Evolutionary conservation across 2,797 vertebrate species (phyloP), one percentile per base, ranked within the genome.

Genomic region (Periparus ater): DNA sequence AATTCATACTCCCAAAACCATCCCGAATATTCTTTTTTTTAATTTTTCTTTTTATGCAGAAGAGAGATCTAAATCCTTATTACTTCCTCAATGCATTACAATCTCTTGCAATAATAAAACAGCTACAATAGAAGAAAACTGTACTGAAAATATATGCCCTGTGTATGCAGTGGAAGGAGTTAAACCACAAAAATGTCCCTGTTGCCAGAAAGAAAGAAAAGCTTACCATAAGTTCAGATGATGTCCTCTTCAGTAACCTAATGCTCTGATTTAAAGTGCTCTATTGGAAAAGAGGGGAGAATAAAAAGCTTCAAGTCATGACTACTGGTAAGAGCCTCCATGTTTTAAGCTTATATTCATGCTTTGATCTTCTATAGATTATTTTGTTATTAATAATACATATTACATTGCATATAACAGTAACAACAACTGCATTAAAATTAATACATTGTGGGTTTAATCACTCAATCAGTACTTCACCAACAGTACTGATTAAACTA

Each of bases 181-280:
- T 80, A 80, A 51, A 60, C 42, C 4, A 55, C 9, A 55, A 80
- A 70, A 73, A 74, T 5, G 27, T 14, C 55, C 42, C 61, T 57
- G 5, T 5, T 54, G 57, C 10, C 44, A 78, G 54, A 70, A 96
- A 60, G 54, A 70, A 96, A 60, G 13, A 66, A 75, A 84, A 55
- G 71, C 98, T 98, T 97, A 99, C 99, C 54, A 88, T 96, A 62
- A 99, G 96, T 91, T 98, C 98, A 34, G 97, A 98, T 20, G 98
- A 97, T 2, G 97, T 99, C 88, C 93, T 98, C 89, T 99, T 98
- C 89, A 99, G 97, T 57, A 98, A 96, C 79, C 97, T 97, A 97
- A 99, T 98, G 71, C 98, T 99, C 95, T 98, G 98, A 97, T 98
- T 98, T 96, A 99, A 91, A 22, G 97, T 96, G 44, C 96, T 98